These are phyloP conservation scores for Drosophila trapezifrons DNA, from an alignment of 1,140 invertebrate species.

Conservation along the genomic window DNA sequence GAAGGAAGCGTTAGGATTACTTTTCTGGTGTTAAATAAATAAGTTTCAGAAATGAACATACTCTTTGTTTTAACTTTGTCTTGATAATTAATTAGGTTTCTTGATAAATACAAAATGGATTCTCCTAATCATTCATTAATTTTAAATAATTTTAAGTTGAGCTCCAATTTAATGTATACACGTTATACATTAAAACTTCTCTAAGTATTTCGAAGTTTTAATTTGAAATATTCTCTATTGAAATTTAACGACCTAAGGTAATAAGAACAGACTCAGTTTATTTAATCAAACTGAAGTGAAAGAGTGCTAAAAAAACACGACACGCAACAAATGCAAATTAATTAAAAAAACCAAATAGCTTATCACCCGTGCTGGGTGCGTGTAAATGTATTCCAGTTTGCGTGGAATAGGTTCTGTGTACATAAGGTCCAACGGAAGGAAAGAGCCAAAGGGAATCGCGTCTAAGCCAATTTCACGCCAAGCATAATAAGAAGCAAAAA, in stretches of 20 bases:
- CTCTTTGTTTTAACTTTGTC: no score
- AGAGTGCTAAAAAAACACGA: slow-evolving; percentile 35
- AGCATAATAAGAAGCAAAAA: slow-evolving; percentile 2
- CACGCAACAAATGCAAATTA: slow-evolving; percentile 62
- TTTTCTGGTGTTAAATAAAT: no score
- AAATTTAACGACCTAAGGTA: not conserved
- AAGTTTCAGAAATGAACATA: no score
- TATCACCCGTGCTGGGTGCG: no score
- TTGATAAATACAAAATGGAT: no score
- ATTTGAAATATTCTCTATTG: not conserved
- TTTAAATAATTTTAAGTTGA: no score
- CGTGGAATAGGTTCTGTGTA: slow-evolving; percentile 28
- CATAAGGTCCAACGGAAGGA: slow-evolving; percentile 40
- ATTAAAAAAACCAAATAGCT: slow-evolving; percentile 49
- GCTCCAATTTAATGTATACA: not conserved
- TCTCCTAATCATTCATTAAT: not conserved
- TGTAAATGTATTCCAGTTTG: slow-evolving; percentile 15
- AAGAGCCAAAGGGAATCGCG: slow-evolving; percentile 45
- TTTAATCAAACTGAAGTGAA: slow-evolving; percentile 50
- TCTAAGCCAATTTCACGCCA: slow-evolving; percentile 36
- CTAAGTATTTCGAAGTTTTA: no score
- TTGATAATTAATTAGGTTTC: no score
- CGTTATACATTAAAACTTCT: no score
- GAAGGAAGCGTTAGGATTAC: no score
- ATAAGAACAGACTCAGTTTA: slow-evolving; percentile 23